Evolutionary conservation across 2,888 invertebrate genomes (phyloP).

Genomic region (Noctua janthina): DNA sequence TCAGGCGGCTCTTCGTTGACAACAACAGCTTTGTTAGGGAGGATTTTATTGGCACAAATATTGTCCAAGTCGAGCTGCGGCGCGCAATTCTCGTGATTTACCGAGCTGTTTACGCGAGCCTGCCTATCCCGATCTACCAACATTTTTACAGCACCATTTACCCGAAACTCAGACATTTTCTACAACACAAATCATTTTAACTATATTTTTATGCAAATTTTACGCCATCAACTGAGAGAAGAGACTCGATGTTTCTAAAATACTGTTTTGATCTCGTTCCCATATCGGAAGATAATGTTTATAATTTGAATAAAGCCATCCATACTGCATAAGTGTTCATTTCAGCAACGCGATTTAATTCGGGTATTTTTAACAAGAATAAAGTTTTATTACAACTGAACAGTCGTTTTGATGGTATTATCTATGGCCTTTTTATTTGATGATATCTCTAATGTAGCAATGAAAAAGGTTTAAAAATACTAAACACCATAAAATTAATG

Average conservation of each 20-base stretch:
- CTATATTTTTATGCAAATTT: conserved; percentile 81
- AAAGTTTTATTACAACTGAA: conserved; percentile 11
- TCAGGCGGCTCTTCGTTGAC: conserved; percentile 86
- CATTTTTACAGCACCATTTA: conserved; percentile 85
- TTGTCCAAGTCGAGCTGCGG: conserved; percentile 87
- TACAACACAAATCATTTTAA: conserved; percentile 83
- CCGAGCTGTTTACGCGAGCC: conserved; percentile 87
- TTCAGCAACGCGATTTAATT: background rate
- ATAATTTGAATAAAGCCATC: conserved; percentile 35
- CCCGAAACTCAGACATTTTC: conserved; percentile 82
- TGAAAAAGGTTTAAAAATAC: conserved; percentile 61
- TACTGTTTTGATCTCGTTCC: conserved; percentile 61
- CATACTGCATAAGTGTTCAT: background rate
- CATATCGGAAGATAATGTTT: conserved; percentile 53
- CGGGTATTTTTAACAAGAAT: background rate
- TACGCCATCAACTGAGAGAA: conserved; percentile 64
- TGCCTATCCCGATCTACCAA: conserved; percentile 82
- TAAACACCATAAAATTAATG: conserved; percentile 63
- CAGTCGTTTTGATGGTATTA: conserved; percentile 24
- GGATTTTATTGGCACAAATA: conserved; percentile 90
- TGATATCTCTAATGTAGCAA: conserved; percentile 28
- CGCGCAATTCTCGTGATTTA: conserved; percentile 87
- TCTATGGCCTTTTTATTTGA: conserved; percentile 22
- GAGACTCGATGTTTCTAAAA: conserved; percentile 62
- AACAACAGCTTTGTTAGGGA: conserved; percentile 89